These are phyloP conservation scores for Aphis gossypii DNA, from an alignment of 1,140 invertebrate species.

Conservation along the genomic window DNA sequence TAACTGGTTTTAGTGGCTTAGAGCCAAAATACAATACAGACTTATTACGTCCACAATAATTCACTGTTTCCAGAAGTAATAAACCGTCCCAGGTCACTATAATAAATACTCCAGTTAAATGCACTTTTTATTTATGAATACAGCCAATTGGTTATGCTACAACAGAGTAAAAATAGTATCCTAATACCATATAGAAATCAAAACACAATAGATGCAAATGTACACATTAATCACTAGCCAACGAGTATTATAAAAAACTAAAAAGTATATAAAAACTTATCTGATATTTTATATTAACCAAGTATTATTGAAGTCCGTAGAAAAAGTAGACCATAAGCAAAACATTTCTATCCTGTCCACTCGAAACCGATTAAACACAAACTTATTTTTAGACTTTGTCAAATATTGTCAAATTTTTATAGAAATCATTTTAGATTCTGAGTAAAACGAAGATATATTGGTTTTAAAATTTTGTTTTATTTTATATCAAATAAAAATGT, in stretches of 20 bases:
- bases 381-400: not conserved
- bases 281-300: not conserved
- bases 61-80: constrained; percentile 32
- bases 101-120: constrained; percentile 41
- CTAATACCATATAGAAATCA: not conserved
- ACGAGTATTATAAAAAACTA: not conserved
- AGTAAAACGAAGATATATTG: not conserved
- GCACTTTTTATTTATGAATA: constrained; percentile 49
- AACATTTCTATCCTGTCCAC: not conserved
- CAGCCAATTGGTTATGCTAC: not conserved
- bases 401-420: not conserved
- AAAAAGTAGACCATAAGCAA: not conserved
- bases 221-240: not conserved
- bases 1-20: not conserved
- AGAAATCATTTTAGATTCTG: not conserved
- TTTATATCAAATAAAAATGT: not conserved
- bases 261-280: not conserved
- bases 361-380: too few species aligned
- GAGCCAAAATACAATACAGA: not conserved
- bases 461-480: not conserved
- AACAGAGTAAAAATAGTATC: constrained; percentile 31
- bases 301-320: not conserved
- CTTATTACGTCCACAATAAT: constrained; percentile 25
- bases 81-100: not conserved
- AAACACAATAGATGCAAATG: not conserved